A percentile compares a stretch with the other conserved stretches of the same genome.
These are phyloP conservation scores for honey bee (Apis mellifera) DNA, from an alignment of 1,140 invertebrate species.

Conservation along the genomic window DNA sequence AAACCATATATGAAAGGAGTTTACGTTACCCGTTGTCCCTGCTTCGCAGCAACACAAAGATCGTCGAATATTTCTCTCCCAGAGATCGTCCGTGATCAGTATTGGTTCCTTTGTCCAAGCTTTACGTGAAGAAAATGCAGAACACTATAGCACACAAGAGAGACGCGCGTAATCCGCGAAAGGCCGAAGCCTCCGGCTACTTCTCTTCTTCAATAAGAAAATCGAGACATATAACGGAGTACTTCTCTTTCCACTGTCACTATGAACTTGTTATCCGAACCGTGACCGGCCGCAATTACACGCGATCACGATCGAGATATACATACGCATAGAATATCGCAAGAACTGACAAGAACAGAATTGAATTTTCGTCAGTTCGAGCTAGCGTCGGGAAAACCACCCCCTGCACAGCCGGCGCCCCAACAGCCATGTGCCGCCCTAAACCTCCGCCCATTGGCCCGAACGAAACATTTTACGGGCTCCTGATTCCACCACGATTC, in stretches of 20 bases:
- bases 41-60: conserved; percentile 14
- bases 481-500: neutral
- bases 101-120: conserved; percentile 13
- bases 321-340: neutral
- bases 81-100: conserved; percentile 22
- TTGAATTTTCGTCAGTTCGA: conserved; percentile 25
- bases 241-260: conserved; percentile 45
- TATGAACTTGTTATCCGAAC: conserved; percentile 42
- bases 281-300: conserved; percentile 31
- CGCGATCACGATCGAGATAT: conserved; percentile 7
- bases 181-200: conserved; percentile 9
- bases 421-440: conserved; percentile 63
- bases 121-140: conserved; percentile 19
- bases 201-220: conserved; percentile 9
- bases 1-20: conserved; percentile 8
- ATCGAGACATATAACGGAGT: conserved; percentile 23
- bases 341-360: conserved; percentile 5
- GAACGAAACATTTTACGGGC: conserved; percentile 13
- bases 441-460: conserved; percentile 63
- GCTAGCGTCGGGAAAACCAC: conserved; percentile 54
- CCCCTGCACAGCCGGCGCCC: conserved; percentile 62
- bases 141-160: conserved; percentile 12
- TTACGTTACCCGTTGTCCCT: conserved; percentile 17
- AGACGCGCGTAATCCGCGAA: conserved; percentile 18
- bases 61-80: conserved; percentile 5